phyloP scores from a whole-genome alignment of 2,113 vertebrate genomes.

The Saccopteryx leptura region DNA sequence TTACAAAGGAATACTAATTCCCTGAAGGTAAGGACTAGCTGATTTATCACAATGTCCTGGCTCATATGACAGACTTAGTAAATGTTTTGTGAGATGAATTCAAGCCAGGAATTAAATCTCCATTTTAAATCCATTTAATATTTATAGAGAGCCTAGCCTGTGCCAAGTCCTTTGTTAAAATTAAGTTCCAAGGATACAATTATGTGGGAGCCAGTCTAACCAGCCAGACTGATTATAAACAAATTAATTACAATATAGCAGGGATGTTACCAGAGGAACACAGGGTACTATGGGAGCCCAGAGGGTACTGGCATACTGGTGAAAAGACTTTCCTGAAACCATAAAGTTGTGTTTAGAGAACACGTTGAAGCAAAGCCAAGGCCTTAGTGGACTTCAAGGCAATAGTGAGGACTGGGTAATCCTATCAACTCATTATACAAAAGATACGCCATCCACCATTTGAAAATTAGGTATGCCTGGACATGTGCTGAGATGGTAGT shows the following conservation, averaged over 20 bases:
- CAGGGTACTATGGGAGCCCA: background rate
- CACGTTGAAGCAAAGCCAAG: background rate
- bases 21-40: conserved; percentile 7
- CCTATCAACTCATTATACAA: background rate
- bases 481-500: background rate
- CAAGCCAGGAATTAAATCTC: conserved; percentile 66
- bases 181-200: conserved; percentile 24
- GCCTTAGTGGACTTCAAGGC: background rate
- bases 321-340: background rate
- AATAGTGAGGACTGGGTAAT: background rate
- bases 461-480: background rate
- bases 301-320: background rate
- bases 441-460: background rate
- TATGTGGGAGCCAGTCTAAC: conserved; percentile 47
- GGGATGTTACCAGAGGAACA: background rate
- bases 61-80: conserved; percentile 25
- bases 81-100: conserved; percentile 47
- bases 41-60: conserved; percentile 14
- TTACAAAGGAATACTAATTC: background rate
- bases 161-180: conserved; percentile 65
- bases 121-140: conserved; percentile 60
- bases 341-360: background rate
- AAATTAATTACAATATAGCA: conserved; percentile 41
- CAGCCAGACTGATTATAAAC: conserved; percentile 37
- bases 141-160: conserved; percentile 51